These are phyloP conservation scores for Euphonia xanthogaster DNA, from an alignment of 2,797 vertebrate genomes.

Conservation along the genomic window DNA sequence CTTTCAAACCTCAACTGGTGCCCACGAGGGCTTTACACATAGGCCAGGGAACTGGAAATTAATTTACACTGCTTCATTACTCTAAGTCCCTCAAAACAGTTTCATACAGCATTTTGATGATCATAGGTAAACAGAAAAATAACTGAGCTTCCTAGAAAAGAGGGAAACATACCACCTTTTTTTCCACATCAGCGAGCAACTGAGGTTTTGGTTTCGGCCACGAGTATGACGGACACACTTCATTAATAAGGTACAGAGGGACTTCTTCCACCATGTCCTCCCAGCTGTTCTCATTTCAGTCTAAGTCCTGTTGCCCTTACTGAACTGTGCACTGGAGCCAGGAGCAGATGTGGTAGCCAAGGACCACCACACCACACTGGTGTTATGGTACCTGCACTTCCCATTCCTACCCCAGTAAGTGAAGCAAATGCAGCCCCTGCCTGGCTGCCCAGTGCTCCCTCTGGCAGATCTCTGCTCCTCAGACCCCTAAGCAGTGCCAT, in stretches of 20 bases:
- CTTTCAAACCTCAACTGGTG: background rate
- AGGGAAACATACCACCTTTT: background rate
- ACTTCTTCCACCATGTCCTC: background rate
- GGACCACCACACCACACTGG: background rate
- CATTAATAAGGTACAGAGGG: fast-evolving
- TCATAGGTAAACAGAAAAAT: background rate
- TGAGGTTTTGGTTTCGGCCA: background rate
- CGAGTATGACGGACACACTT: background rate
- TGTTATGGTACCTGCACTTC: background rate
- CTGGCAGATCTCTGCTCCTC: background rate
- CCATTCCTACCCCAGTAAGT: background rate
- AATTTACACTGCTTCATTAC: background rate
- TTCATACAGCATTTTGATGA: background rate
- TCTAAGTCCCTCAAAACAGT: background rate
- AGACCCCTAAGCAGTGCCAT: background rate
- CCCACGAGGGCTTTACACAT: background rate
- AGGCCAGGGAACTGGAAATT: background rate
- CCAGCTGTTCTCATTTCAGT: background rate
- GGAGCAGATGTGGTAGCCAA: background rate
- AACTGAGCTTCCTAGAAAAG: background rate
- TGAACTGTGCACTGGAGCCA: background rate
- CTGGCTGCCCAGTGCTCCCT: background rate
- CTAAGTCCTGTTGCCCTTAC: background rate
- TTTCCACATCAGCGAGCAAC: background rate
- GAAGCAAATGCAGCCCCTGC: background rate